Evolutionary conservation across 2,113 vertebrate species (phyloP), one percentile per base, ranked within the genome.

Genomic region (Athene cunicularia): DNA sequence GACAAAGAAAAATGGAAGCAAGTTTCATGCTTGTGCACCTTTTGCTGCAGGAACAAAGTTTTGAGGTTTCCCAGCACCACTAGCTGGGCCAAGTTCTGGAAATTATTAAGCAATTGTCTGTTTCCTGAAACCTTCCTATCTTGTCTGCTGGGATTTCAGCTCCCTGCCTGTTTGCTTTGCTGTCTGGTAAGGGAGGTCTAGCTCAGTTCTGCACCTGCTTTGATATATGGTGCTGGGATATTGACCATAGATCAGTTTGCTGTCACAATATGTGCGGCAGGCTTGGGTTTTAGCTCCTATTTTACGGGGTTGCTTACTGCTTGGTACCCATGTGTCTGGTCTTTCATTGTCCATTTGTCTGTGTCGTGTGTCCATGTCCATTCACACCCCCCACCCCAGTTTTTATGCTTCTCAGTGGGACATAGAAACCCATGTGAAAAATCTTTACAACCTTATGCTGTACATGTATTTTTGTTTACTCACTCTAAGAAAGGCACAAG

Each of bases 191-290:
- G 39, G 28, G 32, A 45, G 5, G 12, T 64, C 24, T 33, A 33
- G 80, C 52, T 70, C 55, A 50, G 39, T 41, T 64, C 55, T 50
- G 14, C 3, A 1, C 6, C 19, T 56, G 9, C 56, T 82, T 60
- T 50, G 22, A 11, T 32, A 11, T 6, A 0, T 17, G 16, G 26
- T 80, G 12, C 85, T 64, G 68, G 11, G 59, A 4, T 32, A 26
- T 27, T 73, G 53, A 52, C 33, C 24, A 2, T 6, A 73, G 33
- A n/a, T n/a, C n/a, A n/a, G n/a, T n/a, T n/a, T n/a, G n/a, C 37
- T 37, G 0, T 53, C 39, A 5, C 37, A 3, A 0, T 15, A 4
- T 2, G 6, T n/a, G 50, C 15, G 14, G 8, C 26, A 39, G 43
- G 56, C 22, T 64, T 58, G 37, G 33, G 30, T 9, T 64, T 73